Base-by-base conservation (phyloP, 1,140 invertebrate genomes). In the Orchesella cincta region DNA sequence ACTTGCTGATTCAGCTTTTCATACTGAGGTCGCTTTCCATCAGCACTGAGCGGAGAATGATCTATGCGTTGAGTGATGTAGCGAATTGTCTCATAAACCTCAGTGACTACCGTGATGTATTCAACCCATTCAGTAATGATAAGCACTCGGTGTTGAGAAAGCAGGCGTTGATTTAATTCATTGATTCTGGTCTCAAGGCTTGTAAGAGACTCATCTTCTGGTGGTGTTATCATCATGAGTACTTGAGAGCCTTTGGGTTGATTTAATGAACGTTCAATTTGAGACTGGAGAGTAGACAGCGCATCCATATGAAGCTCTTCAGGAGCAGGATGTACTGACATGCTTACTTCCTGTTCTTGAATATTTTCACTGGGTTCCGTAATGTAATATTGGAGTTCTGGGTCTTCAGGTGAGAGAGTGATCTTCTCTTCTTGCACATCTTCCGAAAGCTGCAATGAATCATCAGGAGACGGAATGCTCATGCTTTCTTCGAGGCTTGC, bases 221-320 rank as follows among this genome's bases (percentile, higher is more conserved):
- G 62, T 33, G 3, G 62, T 5, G 62, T 18, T 5, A 67, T 67
- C 8, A 67, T 26, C 31, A 67, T 67, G 12, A 67, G 62, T 12
- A 29, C 62, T 33, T 67, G 62, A 16, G 62, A 67, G 2, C 62
- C 62, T 29, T 67, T 67, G 8, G 62, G 62, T 33, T 67, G 62
- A 31, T 67, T 67, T 12, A 67, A 33, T 29, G 28, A 18, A 5
- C 62, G 8, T n/a, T 67, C 62, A 31, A 67, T 67, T 67, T 67
- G 62, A 33, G 29, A 31, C n/a, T 67, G 62, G 12, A 67, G 31
- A 31, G 3, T 67, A 33, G 14, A 31, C 26, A 67, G 29, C 12
- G 62, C 33, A 29, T 67, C 62, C 62, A 67, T 67, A n/a, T 67
- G 62, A 33, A 67, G 8, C 33, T 67, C 62, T n/a, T 67, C 62